Percentiles rank a stretch among this genome's conserved stretches.
Evolutionary conservation across 2,888 invertebrate genomes (phyloP).

Genomic region (Dromius quadrimaculatus): DNA sequence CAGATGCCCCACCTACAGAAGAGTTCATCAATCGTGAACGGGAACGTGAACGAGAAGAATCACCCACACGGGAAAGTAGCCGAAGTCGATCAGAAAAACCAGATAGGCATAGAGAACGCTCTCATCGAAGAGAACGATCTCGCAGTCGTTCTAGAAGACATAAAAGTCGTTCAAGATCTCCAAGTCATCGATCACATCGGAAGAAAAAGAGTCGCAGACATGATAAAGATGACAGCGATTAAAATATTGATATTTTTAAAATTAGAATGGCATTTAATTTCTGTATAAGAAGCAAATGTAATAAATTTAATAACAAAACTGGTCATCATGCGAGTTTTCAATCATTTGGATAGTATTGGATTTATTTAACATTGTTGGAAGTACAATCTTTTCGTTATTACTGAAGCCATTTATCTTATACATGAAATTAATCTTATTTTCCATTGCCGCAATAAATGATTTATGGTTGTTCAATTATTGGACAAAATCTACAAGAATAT

Average conservation of each 20-base stretch:
- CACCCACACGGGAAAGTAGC: constrained; percentile 54
- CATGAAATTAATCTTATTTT: no score
- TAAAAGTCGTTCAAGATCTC: constrained; percentile 79
- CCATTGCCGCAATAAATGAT: no score
- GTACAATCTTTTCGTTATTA: no score
- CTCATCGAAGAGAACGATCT: constrained; percentile 77
- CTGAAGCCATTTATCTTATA: no score
- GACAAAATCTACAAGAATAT: no score
- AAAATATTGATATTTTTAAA: constrained; percentile 56
- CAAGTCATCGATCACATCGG: constrained; percentile 72
- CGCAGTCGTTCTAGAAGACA: constrained; percentile 76
- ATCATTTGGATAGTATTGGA: no score
- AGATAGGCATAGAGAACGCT: constrained; percentile 69
- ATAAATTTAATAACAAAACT: not conserved
- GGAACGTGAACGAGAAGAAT: constrained; percentile 65
- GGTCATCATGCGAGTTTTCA: no score
- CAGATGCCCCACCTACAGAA: constrained; percentile 54
- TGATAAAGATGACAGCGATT: constrained; percentile 81
- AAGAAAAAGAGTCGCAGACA: constrained; percentile 80
- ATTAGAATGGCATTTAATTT: constrained; percentile 4
- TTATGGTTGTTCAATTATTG: no score
- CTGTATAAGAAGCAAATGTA: constrained; percentile 21
- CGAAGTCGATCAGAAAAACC: constrained; percentile 62
- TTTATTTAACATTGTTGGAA: no score
- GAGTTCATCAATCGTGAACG: constrained; percentile 65